These are phyloP conservation scores for Syngnathus rostellatus DNA, from an alignment of 2,797 vertebrate genomes.

Conservation along the genomic window DNA sequence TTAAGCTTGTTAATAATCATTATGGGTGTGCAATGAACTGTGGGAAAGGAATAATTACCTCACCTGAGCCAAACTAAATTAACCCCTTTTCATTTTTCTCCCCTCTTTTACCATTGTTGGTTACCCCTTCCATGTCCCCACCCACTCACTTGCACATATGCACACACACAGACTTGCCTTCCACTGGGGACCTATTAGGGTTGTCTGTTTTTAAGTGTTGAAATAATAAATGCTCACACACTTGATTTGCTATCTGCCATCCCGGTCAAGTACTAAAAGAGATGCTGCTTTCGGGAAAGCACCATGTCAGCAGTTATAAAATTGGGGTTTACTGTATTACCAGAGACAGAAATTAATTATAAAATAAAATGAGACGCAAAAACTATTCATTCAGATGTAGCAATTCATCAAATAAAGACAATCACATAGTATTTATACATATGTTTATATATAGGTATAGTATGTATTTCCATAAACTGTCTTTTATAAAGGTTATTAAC, in stretches of 20 bases:
- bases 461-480: too few species aligned
- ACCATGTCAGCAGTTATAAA: neutral
- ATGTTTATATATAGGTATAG: too few species aligned
- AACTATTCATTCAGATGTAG: neutral
- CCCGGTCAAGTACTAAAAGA: constrained; percentile 30
- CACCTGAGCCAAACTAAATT: constrained; percentile 98
- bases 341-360: neutral
- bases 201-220: constrained; percentile 69
- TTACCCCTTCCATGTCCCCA: constrained; percentile 58
- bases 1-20: constrained; percentile 99
- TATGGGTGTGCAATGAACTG: constrained; percentile 95
- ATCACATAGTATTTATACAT: too few species aligned
- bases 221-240: constrained; percentile 63
- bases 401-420: neutral
- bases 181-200: constrained; percentile 73
- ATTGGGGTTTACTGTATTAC: neutral
- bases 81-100: constrained; percentile 68
- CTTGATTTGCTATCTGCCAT: constrained; percentile 58
- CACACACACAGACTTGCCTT: constrained; percentile 49
- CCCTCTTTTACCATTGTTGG: constrained; percentile 59
- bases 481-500: too few species aligned
- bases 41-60: constrained; percentile 92
- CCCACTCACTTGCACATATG: constrained; percentile 44
- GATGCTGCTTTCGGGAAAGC: constrained; percentile 16
- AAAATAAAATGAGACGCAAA: neutral